Conservation (phyloP, 2,888 invertebrate genomes). For the Eupeodes latifasciatus region DNA sequence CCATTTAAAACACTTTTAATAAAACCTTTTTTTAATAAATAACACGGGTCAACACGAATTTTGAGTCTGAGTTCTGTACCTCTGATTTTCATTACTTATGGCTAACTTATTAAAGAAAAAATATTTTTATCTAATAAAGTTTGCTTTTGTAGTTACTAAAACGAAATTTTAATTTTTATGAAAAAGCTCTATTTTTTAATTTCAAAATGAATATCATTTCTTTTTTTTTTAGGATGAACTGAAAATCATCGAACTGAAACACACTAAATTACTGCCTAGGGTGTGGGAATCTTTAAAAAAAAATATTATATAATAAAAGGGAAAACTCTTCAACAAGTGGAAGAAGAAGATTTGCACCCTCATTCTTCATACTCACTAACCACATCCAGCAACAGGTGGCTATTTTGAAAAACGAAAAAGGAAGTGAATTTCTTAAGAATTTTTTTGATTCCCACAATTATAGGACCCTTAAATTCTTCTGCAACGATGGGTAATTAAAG, state of each 20-base stretch:
- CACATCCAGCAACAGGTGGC: constrained; percentile 33
- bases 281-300: constrained; percentile 9
- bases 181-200: too few relatives aligned
- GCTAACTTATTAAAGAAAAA: too few relatives aligned
- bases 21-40: too few relatives aligned
- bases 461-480: constrained; percentile 33
- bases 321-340: neutral
- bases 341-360: neutral
- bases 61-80: too few relatives aligned
- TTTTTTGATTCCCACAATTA: constrained; percentile 44
- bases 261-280: neutral
- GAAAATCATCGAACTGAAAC: constrained; percentile 25
- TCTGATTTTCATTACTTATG: too few relatives aligned
- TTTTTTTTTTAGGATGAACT: constrained; percentile 1
- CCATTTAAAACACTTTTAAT: too few relatives aligned
- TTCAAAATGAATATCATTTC: neutral
- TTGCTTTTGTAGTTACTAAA: too few relatives aligned
- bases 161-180: too few relatives aligned
- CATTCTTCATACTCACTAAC: neutral
- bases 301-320: neutral
- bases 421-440: constrained; percentile 24
- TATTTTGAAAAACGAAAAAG: constrained; percentile 1
- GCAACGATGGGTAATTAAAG: constrained; percentile 42
- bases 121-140: too few relatives aligned
- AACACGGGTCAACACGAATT: too few relatives aligned